Percentiles rank a stretch among this genome's conserved stretches.
phyloP scores from a whole-genome alignment of 2,888 invertebrate species.

The Melanostoma scalare region DNA sequence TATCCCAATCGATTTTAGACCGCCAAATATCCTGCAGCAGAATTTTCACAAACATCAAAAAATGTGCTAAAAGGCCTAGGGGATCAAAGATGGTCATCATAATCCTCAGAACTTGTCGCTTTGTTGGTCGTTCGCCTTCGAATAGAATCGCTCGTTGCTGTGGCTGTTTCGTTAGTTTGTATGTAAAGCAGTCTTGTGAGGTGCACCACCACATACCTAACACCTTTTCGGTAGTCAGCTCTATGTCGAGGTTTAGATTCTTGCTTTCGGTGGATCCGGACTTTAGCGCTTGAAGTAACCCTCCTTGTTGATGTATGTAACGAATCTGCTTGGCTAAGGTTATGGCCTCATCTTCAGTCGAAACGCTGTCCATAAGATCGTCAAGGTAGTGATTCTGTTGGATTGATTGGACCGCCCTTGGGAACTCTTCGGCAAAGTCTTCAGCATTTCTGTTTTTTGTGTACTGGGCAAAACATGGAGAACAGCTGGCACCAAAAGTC shows the following conservation, averaged over 20 bases:
- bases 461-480: too few relatives aligned
- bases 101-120: too few relatives aligned
- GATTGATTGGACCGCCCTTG: not conserved
- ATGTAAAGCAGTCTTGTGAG: too few relatives aligned
- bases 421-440: not conserved
- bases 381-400: conserved; percentile 74
- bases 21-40: too few relatives aligned
- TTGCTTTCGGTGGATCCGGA: not conserved
- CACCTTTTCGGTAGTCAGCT: conserved; percentile 3
- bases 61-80: too few relatives aligned
- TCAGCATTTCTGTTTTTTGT: not conserved
- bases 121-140: too few relatives aligned
- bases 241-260: conserved; percentile 14
- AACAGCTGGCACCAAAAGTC: too few relatives aligned
- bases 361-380: conserved; percentile 74
- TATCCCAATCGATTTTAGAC: too few relatives aligned
- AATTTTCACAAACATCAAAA: too few relatives aligned
- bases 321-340: conserved; percentile 52
- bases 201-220: not conserved
- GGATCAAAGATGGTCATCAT: too few relatives aligned
- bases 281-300: conserved; percentile 28
- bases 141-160: too few relatives aligned
- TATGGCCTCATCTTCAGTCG: conserved; percentile 68
- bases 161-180: too few relatives aligned
- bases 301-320: conserved; percentile 52